Conservation (phyloP, 92 coral and sea anemone genomes). For the Actinostola sp. region DNA sequence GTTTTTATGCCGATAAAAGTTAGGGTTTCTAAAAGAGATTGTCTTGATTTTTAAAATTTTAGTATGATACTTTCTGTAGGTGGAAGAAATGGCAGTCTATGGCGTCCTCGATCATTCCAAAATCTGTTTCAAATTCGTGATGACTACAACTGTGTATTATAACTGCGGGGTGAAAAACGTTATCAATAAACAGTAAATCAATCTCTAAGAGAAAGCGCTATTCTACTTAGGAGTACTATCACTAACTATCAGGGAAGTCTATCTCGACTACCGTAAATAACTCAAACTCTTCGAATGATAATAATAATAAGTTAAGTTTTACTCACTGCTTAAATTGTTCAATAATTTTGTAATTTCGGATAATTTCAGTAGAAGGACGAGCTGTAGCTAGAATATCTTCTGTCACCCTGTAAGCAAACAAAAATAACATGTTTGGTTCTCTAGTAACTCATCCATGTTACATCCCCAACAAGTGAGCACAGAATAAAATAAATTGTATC, state of each 20-base stretch:
- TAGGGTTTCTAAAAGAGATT: no score
- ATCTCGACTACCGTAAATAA: no score
- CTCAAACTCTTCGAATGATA: not conserved
- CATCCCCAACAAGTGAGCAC: not conserved
- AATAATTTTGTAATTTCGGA: slow-evolving; percentile 66
- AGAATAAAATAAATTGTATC: not conserved
- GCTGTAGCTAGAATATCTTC: slow-evolving; percentile 90
- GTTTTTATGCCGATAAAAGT: no score
- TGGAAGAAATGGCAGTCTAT: no score
- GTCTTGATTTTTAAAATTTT: no score
- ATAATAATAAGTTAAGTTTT: not conserved
- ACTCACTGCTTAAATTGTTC: slow-evolving; percentile 77
- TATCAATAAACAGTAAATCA: not conserved
- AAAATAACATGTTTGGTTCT: not conserved
- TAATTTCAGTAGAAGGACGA: slow-evolving; percentile 86
- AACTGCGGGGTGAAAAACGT: no score
- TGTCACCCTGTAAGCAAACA: slow-evolving; percentile 70
- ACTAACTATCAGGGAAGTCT: no score
- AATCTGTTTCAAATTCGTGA: no score
- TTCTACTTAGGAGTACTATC: not conserved
- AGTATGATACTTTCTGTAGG: no score
- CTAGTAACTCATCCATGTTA: not conserved
- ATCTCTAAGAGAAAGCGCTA: not conserved
- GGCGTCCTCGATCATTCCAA: no score
- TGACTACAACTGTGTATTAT: no score